A percentile compares a stretch with the other conserved stretches of the same genome.
phyloP scores from a whole-genome alignment of 2,888 invertebrate genomes.

The Argyra leucocephala region DNA sequence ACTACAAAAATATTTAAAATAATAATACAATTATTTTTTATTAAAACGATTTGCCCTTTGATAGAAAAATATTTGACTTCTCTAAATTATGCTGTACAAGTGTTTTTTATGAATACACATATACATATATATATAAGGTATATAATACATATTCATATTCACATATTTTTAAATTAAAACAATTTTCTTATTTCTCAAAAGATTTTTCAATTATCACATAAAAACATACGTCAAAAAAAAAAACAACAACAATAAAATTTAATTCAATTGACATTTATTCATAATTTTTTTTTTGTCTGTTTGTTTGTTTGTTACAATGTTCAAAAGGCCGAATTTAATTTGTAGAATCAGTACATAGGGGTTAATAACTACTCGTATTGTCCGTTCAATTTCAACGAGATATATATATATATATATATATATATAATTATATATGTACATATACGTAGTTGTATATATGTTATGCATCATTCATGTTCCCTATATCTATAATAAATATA shows the following conservation, averaged over 20 bases:
- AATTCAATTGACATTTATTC: conserved; percentile 6
- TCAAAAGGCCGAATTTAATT: not conserved
- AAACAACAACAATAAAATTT: not conserved
- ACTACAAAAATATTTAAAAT: no score
- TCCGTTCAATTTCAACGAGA: not conserved
- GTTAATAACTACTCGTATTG: not conserved
- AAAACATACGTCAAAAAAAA: not conserved
- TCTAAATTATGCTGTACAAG: not conserved
- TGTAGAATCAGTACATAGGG: not conserved
- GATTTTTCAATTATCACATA: conserved; percentile 6
- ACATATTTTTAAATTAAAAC: not conserved
- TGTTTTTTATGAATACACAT: not conserved
- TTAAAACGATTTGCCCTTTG: not conserved
- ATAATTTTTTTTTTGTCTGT: not conserved
- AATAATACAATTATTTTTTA: not conserved
- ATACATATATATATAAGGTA: not conserved
- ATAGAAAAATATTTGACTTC: conserved; percentile 1
- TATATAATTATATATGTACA: no score
- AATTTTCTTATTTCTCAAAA: not conserved
- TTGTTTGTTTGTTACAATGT: not conserved
- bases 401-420: no score
- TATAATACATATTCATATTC: not conserved
- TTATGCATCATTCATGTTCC: no score
- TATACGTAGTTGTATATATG: no score
- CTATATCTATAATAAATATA: no score